These are phyloP conservation scores for Danaus melanippus DNA, from an alignment of 1,140 invertebrate genomes.

Conservation along the genomic window DNA sequence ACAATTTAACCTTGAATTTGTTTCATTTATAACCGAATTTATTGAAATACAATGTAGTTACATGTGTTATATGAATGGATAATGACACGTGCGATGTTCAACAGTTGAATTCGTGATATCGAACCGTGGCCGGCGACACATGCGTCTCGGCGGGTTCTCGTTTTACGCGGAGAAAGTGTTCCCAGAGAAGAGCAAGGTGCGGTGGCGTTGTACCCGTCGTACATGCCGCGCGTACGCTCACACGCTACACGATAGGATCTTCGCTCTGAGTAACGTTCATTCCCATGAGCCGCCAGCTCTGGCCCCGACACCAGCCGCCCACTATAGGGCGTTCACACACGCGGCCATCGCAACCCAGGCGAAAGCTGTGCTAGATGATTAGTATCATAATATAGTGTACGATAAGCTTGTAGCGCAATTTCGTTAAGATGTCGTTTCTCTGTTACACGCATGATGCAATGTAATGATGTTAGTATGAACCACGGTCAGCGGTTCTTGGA, in stretches of 20 bases:
- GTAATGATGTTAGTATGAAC: no score
- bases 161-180: conserved; percentile 71
- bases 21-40: conserved; percentile 1
- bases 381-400: conserved; percentile 6
- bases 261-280: conserved; percentile 68
- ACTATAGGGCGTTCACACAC: conserved; percentile 30
- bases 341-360: conserved; percentile 38
- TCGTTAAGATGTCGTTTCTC: no score
- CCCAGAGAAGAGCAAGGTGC: conserved; percentile 67
- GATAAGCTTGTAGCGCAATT: no score
- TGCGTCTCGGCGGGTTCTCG: conserved; percentile 66
- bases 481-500: no score
- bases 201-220: conserved; percentile 69
- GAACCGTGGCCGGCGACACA: conserved; percentile 64
- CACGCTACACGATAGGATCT: conserved; percentile 66
- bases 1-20: conserved; percentile 1
- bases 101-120: conserved; percentile 72
- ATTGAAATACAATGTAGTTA: conserved; percentile 1
- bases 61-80: conserved; percentile 21
- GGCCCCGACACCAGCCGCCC: conserved; percentile 20
- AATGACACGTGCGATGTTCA: conserved; percentile 48
- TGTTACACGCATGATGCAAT: no score
- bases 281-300: conserved; percentile 57
- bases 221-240: conserved; percentile 69
- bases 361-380: conserved; percentile 49